These are phyloP conservation scores for Pteria penguin DNA, from an alignment of 2,888 invertebrate genomes.

Conservation along the genomic window DNA sequence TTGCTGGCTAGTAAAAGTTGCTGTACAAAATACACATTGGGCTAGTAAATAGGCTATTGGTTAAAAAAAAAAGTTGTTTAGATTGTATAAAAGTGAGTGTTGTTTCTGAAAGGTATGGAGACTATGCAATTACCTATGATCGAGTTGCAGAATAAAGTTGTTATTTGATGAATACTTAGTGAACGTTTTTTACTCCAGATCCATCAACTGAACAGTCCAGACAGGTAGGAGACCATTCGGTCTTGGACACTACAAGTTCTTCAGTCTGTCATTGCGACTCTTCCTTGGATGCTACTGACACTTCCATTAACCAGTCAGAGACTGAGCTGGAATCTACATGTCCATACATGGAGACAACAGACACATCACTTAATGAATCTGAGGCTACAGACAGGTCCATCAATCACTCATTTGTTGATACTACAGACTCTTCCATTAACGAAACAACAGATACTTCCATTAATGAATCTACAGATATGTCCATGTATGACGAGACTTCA, in stretches of 20 bases:
- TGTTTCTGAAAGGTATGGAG: too few species aligned
- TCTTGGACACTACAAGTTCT: conserved; percentile 7
- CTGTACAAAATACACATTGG: too few species aligned
- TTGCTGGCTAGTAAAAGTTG: too few species aligned
- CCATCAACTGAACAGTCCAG: too few species aligned
- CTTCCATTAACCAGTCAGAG: neutral
- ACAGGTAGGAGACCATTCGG: neutral
- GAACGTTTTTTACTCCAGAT: too few species aligned
- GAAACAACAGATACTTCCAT: neutral
- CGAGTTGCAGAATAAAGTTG: too few species aligned
- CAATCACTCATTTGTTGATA: neutral
- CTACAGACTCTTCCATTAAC: neutral
- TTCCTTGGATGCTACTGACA: neutral
- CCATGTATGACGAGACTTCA: neutral
- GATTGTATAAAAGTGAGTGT: too few species aligned
- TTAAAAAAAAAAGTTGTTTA: too few species aligned
- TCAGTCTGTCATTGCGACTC: conserved; percentile 1
- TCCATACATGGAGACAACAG: neutral
- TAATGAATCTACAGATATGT: neutral
- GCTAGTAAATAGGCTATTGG: too few species aligned
- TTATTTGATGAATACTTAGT: too few species aligned
- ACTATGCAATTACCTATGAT: too few species aligned
- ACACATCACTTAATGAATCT: neutral
- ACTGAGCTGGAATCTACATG: neutral
- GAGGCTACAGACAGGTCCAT: neutral